phyloP scores from a whole-genome alignment of 2,113 vertebrate genomes.

The Mohoua ochrocephala region DNA sequence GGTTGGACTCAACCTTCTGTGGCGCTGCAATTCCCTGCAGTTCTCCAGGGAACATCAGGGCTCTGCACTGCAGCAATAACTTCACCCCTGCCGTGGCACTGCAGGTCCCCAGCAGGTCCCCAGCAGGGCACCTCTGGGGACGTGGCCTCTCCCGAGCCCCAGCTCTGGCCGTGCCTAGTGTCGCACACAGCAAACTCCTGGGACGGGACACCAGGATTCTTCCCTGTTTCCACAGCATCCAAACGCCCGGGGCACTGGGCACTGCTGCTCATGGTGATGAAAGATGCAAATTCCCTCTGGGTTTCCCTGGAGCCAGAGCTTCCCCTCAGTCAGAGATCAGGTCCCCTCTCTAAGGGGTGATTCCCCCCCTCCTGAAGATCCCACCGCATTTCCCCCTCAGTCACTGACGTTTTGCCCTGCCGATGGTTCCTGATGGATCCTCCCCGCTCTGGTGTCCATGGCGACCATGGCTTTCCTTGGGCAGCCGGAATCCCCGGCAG shows the following conservation, averaged over 20 bases:
- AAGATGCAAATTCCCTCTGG: not conserved
- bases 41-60: rapidly evolving
- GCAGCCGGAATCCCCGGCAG: not conserved
- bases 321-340: not conserved
- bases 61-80: not conserved
- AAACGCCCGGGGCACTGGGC: not conserved
- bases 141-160: not conserved
- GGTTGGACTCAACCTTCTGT: not conserved
- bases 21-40: not conserved
- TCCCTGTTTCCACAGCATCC: not conserved
- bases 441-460: not conserved
- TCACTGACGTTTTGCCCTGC: not conserved
- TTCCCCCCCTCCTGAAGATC: not conserved
- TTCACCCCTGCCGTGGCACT: rapidly evolving
- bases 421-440: not conserved
- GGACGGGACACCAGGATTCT: rapidly evolving
- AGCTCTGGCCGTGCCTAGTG: rapidly evolving
- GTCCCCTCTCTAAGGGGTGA: not conserved
- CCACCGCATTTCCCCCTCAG: not conserved
- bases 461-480: not conserved
- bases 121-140: not conserved
- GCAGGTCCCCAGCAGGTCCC: not conserved
- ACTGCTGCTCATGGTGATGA: rapidly evolving
- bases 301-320: not conserved
- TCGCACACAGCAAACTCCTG: rapidly evolving